Percentiles rank a stretch among this genome's conserved stretches.
Conservation (phyloP, 1,140 invertebrate species). For the Heliconius congener region DNA sequence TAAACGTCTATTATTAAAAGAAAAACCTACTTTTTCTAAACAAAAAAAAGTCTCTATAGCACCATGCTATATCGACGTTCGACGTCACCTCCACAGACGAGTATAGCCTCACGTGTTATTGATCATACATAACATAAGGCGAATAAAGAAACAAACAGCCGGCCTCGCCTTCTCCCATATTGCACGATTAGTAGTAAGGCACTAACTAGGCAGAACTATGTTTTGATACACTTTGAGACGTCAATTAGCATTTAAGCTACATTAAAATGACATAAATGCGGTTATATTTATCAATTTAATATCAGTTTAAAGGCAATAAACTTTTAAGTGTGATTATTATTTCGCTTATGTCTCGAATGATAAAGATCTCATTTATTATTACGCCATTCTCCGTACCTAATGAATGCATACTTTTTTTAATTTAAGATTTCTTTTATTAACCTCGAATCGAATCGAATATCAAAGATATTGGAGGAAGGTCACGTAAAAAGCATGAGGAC, state of each 20-base stretch:
- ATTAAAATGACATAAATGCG: too few species aligned
- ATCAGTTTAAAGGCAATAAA: not conserved
- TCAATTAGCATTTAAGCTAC: not conserved
- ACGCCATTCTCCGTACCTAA: too few species aligned
- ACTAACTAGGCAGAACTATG: not conserved
- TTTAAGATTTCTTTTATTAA: too few species aligned
- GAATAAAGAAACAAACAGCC: slow-evolving; percentile 8
- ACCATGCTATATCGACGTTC: not conserved
- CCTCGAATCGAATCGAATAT: too few species aligned
- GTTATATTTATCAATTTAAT: not conserved
- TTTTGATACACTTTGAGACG: not conserved
- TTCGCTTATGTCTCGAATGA: too few species aligned
- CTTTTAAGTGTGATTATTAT: too few species aligned
- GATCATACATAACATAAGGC: slow-evolving; percentile 20
- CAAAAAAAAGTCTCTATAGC: not conserved
- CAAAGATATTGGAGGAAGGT: too few species aligned
- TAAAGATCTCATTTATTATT: too few species aligned
- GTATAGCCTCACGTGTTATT: slow-evolving; percentile 16
- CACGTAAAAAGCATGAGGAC: too few species aligned
- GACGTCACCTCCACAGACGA: not conserved
- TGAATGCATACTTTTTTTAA: too few species aligned
- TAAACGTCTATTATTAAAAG: not conserved
- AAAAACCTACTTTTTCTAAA: not conserved
- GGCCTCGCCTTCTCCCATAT: slow-evolving; percentile 3
- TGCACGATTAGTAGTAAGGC: not conserved